These are phyloP conservation scores for Plestiodon gilberti DNA, from an alignment of 2,113 vertebrate genomes.

Conservation along the genomic window DNA sequence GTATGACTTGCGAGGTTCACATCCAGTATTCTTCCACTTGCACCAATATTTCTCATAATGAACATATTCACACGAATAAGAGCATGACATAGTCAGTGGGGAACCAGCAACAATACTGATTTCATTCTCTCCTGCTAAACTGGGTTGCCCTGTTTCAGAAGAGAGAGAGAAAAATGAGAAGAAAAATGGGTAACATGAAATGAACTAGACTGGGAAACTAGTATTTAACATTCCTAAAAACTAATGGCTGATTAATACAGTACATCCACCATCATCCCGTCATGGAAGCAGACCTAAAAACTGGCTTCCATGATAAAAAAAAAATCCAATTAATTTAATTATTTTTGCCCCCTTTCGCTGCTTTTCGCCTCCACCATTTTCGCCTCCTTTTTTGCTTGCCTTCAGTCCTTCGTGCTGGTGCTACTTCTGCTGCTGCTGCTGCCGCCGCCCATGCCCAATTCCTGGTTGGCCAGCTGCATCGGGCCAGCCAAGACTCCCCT, in stretches of 20 bases:
- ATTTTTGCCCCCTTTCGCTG: no score
- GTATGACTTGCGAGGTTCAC: neutral
- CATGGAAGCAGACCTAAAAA: neutral
- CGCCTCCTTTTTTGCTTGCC: no score
- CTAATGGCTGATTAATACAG: neutral
- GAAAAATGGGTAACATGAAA: neutral
- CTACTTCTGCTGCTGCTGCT: no score
- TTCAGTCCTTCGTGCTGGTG: no score
- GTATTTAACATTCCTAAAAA: neutral
- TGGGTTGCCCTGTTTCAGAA: conserved; percentile 54
- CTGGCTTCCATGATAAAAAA: no score
- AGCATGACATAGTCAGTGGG: conserved; percentile 52
- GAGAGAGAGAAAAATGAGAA: neutral
- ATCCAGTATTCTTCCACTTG: conserved; percentile 61
- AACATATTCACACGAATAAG: conserved; percentile 67
- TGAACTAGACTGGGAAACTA: neutral
- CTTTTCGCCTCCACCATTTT: no score
- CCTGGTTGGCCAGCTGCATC: no score
- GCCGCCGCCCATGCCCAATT: no score
- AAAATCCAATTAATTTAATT: no score
- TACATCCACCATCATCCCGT: neutral
- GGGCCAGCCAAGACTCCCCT: no score
- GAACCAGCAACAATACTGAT: conserved; percentile 24
- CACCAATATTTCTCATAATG: conserved; percentile 79
- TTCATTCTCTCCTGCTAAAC: neutral